Evolutionary conservation across 2,797 vertebrate species (phyloP).

Genomic region (Cephalopachus bancanus): DNA sequence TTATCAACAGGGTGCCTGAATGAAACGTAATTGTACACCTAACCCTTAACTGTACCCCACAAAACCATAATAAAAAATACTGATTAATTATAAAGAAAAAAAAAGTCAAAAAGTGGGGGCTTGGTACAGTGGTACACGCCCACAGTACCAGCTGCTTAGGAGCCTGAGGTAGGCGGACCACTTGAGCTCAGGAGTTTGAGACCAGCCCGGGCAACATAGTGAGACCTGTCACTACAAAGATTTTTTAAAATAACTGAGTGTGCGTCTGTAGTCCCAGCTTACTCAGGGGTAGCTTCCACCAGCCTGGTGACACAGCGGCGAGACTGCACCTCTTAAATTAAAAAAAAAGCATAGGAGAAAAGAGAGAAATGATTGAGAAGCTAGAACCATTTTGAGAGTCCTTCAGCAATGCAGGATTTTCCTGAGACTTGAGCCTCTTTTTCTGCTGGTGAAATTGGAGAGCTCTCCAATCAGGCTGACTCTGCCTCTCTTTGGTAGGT

Average conservation of each 20-base stretch:
- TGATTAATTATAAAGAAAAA: no score
- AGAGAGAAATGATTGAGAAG: constrained; percentile 9
- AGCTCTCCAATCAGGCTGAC: constrained; percentile 70
- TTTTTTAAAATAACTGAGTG: background rate
- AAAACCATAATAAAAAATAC: no score
- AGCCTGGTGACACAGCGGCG: background rate
- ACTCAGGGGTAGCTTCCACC: background rate
- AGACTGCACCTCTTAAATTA: background rate
- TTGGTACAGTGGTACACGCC: background rate
- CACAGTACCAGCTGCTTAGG: background rate
- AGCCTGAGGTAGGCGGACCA: background rate
- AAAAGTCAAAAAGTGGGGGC: background rate
- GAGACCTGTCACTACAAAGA: background rate
- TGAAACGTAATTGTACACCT: no score
- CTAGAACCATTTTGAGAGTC: constrained; percentile 48
- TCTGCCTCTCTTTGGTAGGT: constrained; percentile 89
- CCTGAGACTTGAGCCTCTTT: constrained; percentile 17
- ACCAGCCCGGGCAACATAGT: background rate
- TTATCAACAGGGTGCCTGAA: no score
- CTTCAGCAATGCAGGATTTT: constrained; percentile 69
- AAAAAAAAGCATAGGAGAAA: background rate
- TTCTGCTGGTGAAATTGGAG: constrained; percentile 68
- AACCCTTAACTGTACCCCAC: no score
- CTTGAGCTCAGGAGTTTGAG: background rate
- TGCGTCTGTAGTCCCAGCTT: background rate